Conservation (phyloP, 2,113 vertebrate species). For the Terrapene triunguis region DNA sequence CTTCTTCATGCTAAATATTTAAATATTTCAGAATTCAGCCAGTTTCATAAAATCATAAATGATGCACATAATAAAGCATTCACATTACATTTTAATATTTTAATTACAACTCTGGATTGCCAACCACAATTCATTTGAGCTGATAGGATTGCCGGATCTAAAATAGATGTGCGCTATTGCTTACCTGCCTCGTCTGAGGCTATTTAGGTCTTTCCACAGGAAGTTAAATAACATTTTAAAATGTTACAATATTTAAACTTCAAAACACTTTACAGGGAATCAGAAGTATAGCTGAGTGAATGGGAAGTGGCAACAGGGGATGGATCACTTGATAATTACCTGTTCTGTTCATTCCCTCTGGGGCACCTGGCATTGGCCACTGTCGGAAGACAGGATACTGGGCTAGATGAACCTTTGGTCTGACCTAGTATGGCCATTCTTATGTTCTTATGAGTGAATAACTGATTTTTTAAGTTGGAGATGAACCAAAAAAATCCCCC, state of each 20-base stretch:
- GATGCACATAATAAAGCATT: neutral
- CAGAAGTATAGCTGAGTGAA: neutral
- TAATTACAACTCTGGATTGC: neutral
- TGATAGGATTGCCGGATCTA: neutral
- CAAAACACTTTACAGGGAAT: neutral
- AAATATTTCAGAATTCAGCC: neutral
- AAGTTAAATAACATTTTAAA: neutral
- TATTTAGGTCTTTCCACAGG: neutral
- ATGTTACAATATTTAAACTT: neutral
- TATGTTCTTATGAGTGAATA: too few species aligned
- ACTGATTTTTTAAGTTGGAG: too few species aligned
- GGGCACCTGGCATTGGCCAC: too few species aligned
- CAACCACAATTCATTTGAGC: neutral
- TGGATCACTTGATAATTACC: too few species aligned
- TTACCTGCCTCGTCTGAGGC: neutral
- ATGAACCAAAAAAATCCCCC: too few species aligned
- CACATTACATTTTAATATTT: neutral
- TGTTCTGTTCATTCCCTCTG: too few species aligned
- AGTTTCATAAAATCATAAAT: neutral
- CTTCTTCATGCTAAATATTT: neutral
- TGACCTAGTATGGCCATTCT: too few species aligned
- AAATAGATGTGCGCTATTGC: neutral
- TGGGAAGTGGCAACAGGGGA: too few species aligned
- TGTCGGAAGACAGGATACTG: too few species aligned
- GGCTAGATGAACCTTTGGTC: too few species aligned